Base-by-base conservation (phyloP, 2,113 vertebrate genomes). In the Podiceps cristatus region DNA sequence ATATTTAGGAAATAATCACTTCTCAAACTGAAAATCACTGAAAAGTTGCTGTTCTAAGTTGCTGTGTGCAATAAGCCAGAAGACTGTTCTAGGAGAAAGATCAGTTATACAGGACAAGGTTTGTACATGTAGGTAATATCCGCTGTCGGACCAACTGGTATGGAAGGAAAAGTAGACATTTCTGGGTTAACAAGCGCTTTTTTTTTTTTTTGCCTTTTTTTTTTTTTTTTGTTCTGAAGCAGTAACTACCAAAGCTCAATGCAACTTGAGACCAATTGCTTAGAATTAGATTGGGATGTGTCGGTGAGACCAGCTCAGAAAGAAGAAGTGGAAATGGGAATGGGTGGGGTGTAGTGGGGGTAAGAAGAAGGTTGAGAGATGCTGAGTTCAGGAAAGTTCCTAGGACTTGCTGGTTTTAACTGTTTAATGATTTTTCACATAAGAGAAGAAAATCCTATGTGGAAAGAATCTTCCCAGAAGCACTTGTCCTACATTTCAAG, bases 401-500 rank as follows among this genome's bases (percentile, higher is more conserved):
- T 74, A 53, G 31, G n/a, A 55, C 64, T 71, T 84, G 18, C 56
- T 71, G 5, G 20, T 45, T 96, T 94, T 94, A 86, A 78, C 74
- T 47, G 29, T 47, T 81, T 17, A 78, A 71, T 84, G 55, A 84
- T 87, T 87, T 95, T 89, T 89, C 86, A 74, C 33, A 10, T 93
- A 74, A 86, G n/a, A 81, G 76, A 77, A 80, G 49, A 73, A 94
- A 95, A 89, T 81, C 60, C 64, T 84, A 3, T 81, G 60, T 90
- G 91, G 68, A 87, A 93, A 49, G 69, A 96, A 85, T 95, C 73
- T 95, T 91, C 80, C 89, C 84, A 96, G 86, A 89, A 95, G 93
- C 60, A 75, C 64, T 96, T 95, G 94, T 86, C 91, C 94, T 93
- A 96, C 67, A 93, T 97, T 96, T 96, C 69, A 82, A 64, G 69